Evolutionary conservation across 2,888 invertebrate species (phyloP), one percentile per base, ranked within the genome.

Genomic region (Ditula angustiorana): DNA sequence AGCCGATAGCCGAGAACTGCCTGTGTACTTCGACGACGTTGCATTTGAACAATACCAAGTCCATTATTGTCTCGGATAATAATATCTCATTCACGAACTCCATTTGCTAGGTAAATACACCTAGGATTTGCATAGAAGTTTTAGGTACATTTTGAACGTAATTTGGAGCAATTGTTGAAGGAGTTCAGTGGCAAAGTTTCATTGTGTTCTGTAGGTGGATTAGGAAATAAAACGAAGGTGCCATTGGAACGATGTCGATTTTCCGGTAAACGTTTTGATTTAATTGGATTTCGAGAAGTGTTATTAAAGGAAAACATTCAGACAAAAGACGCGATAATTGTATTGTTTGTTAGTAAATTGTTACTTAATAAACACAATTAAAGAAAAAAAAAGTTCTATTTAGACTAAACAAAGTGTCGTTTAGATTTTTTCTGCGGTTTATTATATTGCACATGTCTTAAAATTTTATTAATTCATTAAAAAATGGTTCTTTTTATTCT

Each of bases 1-100:
- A 50, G 61, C 55, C 64, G 61, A 66, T 46, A 62, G 49, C 53
- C 19, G 46, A 30, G 67, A 60, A 44, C 30, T 44, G 13, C 16
- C 35, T 13, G 16, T 16, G 16, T 16, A 37, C 35, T 2, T 33
- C 13, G 35, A 37, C 35, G 16, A 7, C 13, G 13, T 35, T 13
- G 13, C 13, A 35, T 35, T 13, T 19, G 13, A 30, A 52, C 52
- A 52, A 52, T 52, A 61, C 56, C 46, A 35, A 13, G 47, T 4
- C 61, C 26, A 21, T 46, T 58, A 49, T 60, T 60, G 59, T 35
- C 46, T 23, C 2, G 19, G 50, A 30, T 30, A 8, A 50, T 30
- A 50, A 23, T 46, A 24, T n/a, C n/a, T 26, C 19, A 19, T 19
- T 19, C 21, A 19, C 19, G 13, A 24, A 47, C 13, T 13, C 16